These are phyloP conservation scores for Hydropotes inermis DNA, from an alignment of 2,113 vertebrate genomes.

Conservation along the genomic window DNA sequence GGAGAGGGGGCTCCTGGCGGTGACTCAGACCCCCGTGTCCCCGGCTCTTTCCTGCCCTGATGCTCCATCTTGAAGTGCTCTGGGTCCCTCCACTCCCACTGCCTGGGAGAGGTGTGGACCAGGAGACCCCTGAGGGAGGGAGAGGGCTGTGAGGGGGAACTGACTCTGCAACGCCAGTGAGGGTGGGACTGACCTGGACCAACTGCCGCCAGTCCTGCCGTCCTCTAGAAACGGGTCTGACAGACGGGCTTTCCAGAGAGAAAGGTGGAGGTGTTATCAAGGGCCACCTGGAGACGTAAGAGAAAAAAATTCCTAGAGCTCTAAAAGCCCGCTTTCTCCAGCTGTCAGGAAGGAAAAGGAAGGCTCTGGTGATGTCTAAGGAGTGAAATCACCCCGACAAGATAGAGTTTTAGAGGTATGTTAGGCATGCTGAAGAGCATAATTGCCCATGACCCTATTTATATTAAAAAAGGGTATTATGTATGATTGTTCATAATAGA, in stretches of 20 bases:
- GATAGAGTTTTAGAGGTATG: background rate
- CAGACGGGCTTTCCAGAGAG: background rate
- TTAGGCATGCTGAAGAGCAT: background rate
- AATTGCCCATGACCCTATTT: background rate
- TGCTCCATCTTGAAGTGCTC: background rate
- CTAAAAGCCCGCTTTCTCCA: background rate
- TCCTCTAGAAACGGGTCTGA: background rate
- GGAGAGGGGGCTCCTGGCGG: background rate
- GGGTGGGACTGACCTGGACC: background rate
- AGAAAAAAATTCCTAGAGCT: background rate
- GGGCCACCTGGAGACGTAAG: background rate
- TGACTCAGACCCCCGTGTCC: accelerated
- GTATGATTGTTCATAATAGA: background rate
- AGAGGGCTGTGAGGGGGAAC: background rate
- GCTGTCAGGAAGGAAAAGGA: background rate
- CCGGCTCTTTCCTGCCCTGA: background rate
- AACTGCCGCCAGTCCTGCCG: background rate
- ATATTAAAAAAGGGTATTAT: background rate
- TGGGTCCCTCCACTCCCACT: background rate
- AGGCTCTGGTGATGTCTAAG: background rate
- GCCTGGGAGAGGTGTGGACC: background rate
- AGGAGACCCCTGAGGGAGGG: background rate
- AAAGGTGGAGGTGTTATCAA: background rate
- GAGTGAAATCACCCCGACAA: background rate
- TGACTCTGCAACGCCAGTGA: no score